Base-by-base conservation (phyloP, 2,113 vertebrate genomes). In the Brachyhypopomus occidentalis region DNA sequence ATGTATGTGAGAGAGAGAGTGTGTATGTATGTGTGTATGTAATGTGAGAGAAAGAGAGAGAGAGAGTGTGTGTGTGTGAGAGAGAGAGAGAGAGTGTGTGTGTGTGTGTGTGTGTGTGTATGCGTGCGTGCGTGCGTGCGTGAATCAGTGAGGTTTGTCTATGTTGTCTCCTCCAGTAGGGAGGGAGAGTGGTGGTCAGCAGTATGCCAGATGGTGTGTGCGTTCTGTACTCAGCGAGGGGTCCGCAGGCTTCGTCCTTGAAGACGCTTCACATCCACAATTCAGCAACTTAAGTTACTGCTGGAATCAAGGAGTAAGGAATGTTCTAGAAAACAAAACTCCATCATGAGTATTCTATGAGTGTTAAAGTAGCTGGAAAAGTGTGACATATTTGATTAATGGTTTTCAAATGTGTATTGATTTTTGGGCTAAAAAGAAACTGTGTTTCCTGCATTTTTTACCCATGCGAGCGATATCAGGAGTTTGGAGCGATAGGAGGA, bases 181-280 rank as follows among this genome's bases (percentile, higher is more conserved):
- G 22, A 56, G 22, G 48, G 73, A 69, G 56, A 25, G 72, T 60
- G 63, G 55, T 74, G 63, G 72, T 82, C 84, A 85, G 84, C 84
- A 82, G 59, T 71, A 85, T 64, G 77, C 22, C n/a, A 67, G 56
- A 58, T 56, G 45, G 63, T 79, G 79, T 73, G 80, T 85, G 63
- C 64, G 52, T 74, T 78, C 25, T 7, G 25, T 23, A 2, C 84
- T 70, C 84, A 69, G 84, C 0, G 22, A 77, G 81, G 74, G 67
- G 84, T 85, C 84, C 63, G 17, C 69, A 67, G 17, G 23, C 81
- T 63, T 74, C 78, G 81, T 85, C 84, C 84, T 85, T 85, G 80
- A 83, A 79, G 30, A 27, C 62, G 20, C 30, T 77, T 77, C 67
- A 58, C 64, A 76, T 73, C 70, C 66, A 82, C 77, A 72, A 76